Base-by-base conservation (phyloP, 2,888 invertebrate species). In the Coleophora deauratella region DNA sequence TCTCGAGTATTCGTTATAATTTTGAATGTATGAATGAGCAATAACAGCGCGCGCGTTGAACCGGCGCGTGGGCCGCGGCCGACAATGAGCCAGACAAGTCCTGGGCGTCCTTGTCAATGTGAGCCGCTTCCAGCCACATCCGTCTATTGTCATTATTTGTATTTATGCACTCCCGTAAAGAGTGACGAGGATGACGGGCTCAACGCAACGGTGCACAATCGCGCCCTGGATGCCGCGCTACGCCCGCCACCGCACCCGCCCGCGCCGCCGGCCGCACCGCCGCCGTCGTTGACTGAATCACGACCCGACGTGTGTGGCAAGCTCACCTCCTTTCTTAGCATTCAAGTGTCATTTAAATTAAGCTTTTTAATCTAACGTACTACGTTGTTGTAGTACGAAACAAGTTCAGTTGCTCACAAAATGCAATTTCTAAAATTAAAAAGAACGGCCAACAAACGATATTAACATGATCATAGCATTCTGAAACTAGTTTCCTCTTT, bases 1-100 rank as follows among this genome's bases (percentile, higher is more conserved):
- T 21, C 21, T 21, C 57, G 59, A 66, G 70, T 66, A 70, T 77
- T 81, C 76, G 82, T 82, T 82, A 80, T 85, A 72, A 81, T 81
- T 79, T 80, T 80, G 80, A 82, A 85, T 85, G 84, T 81, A 84
- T 85, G 84, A 85, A 84, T 85, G 84, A 81, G 81, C 76, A 84
- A 78, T 79, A 66, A 72, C 66, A 50, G 70, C 73, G 72, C 66
- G 40, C 40, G 41, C 73, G 72, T 66, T 64, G 72, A 66, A 63
- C 65, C 59, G 64, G 37, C 41, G 82, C 81, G 82, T 79, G 81
- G 80, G 82, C 62, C 72, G 81, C 73, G 75, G 75, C 73, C 78
- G 75, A 79, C 80, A 76, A 79, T 78, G 72, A 68, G 59, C 68
- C 68, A 71, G 78, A 81, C 81, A 77, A 80, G 79, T 81, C 82